These are phyloP conservation scores for Choloepus didactylus DNA, from an alignment of 2,797 vertebrate genomes.

Conservation along the genomic window DNA sequence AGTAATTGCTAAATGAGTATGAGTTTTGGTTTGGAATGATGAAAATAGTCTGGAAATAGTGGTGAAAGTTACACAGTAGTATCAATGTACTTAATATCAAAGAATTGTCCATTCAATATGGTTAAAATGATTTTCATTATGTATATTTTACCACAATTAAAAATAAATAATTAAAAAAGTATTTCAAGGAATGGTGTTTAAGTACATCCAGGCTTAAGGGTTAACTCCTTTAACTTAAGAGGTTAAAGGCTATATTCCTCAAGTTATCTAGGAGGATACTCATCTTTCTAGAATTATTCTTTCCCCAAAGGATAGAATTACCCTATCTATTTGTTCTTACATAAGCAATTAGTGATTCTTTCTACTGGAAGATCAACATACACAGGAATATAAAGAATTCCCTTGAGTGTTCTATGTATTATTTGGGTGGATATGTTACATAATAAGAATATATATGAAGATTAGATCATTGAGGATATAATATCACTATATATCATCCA, in stretches of 20 bases:
- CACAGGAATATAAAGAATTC: not conserved
- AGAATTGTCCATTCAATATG: too few relatives aligned
- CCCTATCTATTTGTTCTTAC: not conserved
- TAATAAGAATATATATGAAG: not conserved
- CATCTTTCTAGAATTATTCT: slow-evolving; percentile 23
- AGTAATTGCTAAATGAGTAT: too few relatives aligned
- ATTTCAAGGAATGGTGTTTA: slow-evolving; percentile 41
- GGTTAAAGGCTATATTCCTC: not conserved
- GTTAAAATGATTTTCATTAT: too few relatives aligned
- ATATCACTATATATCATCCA: not conserved
- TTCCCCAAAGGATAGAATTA: not conserved
- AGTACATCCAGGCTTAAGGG: not conserved
- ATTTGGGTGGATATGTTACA: not conserved
- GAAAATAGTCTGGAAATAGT: too few relatives aligned
- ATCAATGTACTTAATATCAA: too few relatives aligned
- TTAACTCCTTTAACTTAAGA: not conserved
- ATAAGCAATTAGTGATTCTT: not conserved
- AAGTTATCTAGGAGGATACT: slow-evolving; percentile 19
- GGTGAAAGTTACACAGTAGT: too few relatives aligned
- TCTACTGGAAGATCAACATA: slow-evolving; percentile 13
- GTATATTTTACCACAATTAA: too few relatives aligned
- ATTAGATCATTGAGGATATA: not conserved
- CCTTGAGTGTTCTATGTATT: not conserved
- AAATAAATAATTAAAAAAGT: not conserved
- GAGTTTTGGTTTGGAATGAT: too few relatives aligned